phyloP scores from a whole-genome alignment of 2,888 invertebrate species.

The Petrophora chlorosata region DNA sequence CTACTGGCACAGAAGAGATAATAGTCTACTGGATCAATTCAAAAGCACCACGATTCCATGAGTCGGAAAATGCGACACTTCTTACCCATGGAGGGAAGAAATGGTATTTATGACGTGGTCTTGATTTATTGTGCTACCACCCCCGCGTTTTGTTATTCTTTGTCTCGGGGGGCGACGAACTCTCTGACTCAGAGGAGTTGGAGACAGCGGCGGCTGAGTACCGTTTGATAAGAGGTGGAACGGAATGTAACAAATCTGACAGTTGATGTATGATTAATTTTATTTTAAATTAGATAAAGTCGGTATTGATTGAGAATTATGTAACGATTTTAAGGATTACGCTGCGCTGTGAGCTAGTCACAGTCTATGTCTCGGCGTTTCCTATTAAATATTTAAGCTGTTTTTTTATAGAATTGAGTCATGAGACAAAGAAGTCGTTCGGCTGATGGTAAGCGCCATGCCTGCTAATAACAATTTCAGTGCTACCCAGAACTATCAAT shows the following conservation, averaged over 20 bases:
- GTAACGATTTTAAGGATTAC: not conserved
- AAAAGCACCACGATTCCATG: constrained; percentile 38
- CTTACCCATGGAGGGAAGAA: constrained; percentile 48
- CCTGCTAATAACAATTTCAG: too few species aligned
- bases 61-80: constrained; percentile 62
- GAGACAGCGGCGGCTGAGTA: constrained; percentile 14
- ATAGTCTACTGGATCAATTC: constrained; percentile 5
- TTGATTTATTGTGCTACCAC: constrained; percentile 55
- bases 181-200: constrained; percentile 43
- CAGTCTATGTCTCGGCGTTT: too few species aligned
- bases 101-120: constrained; percentile 58
- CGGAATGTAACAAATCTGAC: constrained; percentile 21
- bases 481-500: too few species aligned
- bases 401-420: too few species aligned
- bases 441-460: too few species aligned
- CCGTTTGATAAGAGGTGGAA: constrained; percentile 15
- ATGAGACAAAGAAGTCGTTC: too few species aligned
- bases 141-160: constrained; percentile 55
- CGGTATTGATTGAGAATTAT: constrained; percentile 16
- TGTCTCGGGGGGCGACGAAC: constrained; percentile 49
- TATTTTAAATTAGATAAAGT: constrained; percentile 1
- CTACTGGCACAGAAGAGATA: not conserved
- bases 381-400: too few species aligned
- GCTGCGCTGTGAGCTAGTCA: too few species aligned
- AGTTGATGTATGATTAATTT: constrained; percentile 16